phyloP scores from a whole-genome alignment of 2,113 vertebrate species.

The Bostrychus sinensis region DNA sequence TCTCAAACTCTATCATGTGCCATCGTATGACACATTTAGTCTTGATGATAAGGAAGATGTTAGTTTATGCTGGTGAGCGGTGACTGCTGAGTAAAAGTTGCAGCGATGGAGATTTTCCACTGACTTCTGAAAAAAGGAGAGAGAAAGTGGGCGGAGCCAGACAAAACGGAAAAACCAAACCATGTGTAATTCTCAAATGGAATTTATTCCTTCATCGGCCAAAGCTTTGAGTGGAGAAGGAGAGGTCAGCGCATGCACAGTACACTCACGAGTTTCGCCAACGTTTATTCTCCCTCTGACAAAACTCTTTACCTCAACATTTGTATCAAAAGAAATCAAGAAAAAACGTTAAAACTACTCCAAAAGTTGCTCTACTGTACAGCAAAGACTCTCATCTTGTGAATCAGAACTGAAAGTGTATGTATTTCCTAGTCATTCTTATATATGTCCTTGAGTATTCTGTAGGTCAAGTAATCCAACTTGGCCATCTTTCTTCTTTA shows the following conservation, averaged over 20 bases:
- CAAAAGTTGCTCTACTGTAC: too few relatives aligned
- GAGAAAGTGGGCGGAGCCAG: conserved; percentile 2
- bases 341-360: too few relatives aligned
- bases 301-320: too few relatives aligned
- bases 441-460: too few relatives aligned
- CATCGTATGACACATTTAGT: not conserved
- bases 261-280: too few relatives aligned
- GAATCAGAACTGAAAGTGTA: too few relatives aligned
- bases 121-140: not conserved
- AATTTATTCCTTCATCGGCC: not conserved
- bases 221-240: not conserved
- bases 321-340: too few relatives aligned
- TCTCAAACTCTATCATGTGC: not conserved
- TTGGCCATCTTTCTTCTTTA: too few relatives aligned
- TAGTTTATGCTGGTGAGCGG: not conserved
- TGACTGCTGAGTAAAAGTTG: not conserved
- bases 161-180: conserved; percentile 6
- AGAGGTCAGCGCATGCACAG: not conserved
- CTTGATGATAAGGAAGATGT: not conserved
- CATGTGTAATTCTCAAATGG: conserved; percentile 3
- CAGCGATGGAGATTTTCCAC: conserved; percentile 4
- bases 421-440: too few relatives aligned
- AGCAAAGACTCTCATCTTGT: too few relatives aligned
- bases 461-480: too few relatives aligned
- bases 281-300: too few relatives aligned